These are phyloP conservation scores for Eucidaris tribuloides DNA, from an alignment of 35 echinoderm and acorn worm species.

Conservation along the genomic window DNA sequence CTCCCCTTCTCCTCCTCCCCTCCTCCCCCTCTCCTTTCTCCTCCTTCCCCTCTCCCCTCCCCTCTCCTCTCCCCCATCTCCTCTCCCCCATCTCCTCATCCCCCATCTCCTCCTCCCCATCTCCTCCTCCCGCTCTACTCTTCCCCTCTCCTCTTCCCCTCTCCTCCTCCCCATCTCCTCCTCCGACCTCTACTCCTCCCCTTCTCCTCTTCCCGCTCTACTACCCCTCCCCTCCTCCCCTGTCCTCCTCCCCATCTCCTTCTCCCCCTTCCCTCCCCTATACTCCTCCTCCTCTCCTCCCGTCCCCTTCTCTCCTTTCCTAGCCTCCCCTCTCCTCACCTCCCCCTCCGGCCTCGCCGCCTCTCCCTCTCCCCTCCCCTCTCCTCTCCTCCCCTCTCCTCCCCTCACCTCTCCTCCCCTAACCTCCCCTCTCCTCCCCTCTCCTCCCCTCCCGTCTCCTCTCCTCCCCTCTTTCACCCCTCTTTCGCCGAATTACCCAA, in stretches of 20 bases:
- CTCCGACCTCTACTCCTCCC: not conserved
- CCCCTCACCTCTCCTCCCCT: not conserved
- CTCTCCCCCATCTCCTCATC: not conserved
- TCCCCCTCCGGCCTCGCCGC: not conserved
- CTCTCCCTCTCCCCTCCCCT: not conserved
- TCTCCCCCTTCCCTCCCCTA: not conserved
- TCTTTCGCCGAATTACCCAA: too few relatives aligned
- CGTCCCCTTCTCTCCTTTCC: not conserved
- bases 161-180: not conserved
- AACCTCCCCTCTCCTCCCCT: not conserved
- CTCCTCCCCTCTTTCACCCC: not conserved
- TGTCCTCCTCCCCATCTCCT: too few relatives aligned
- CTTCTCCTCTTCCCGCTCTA: not conserved
- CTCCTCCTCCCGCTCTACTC: not conserved
- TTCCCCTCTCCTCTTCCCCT: not conserved
- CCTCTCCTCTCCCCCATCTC: too few relatives aligned
- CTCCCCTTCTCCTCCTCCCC: not conserved
- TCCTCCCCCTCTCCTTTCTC: not conserved
- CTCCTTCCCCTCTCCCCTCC: too few relatives aligned
- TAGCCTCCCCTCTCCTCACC: not conserved
- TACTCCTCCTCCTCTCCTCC: not conserved
- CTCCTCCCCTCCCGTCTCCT: not conserved
- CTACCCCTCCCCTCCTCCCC: not conserved
- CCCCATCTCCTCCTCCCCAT: not conserved
- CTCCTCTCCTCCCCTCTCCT: not conserved